Base-by-base conservation (phyloP, 1,140 invertebrate genomes). In the Sweltsa coloradensis region DNA sequence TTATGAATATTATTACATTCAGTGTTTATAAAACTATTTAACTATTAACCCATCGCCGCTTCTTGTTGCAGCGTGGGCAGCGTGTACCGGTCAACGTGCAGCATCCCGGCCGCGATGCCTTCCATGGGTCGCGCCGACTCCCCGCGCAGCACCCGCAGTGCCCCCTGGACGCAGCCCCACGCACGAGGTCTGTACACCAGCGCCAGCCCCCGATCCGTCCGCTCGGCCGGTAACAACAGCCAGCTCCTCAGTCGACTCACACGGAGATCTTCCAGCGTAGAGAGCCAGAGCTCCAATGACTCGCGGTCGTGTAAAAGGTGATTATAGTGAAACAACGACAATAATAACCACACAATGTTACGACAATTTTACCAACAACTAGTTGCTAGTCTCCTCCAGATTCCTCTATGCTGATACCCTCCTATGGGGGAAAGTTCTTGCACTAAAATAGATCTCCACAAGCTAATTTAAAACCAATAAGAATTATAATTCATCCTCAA, bases 211-310 rank as follows among this genome's bases (percentile, higher is more conserved):
- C 61, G 80, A 27, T 75, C 73, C 11, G 78, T 85, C 45, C 72
- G 83, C 39, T 86, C 83, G 14, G 77, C 76, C 3, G 55, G 64
- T 36, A 63, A 45, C 50, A 49, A 55, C 53, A 53, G 41, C 27
- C 43, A 71, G 69, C 58, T 66, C 51, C 57, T 65, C 55, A 68
- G 65, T 66, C 70, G 57, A 61, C 70, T 70, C 51, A 66, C 69
- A 47, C 59, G 67, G 31, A 56, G 74, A 51, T 89, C 86, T 1
- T 55, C 55, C 19, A 62, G 58, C 50, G 79, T 89, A 1, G 87
- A 92, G 61, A 89, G 86, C 57, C 85, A 89, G 62, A 89, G 84
- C 60, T 88, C 85, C 16, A 81, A 79, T 41, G 83, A 85, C 58
- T 82, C 81, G 9, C 64, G 77, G 41, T 78, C 76, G 0, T 81